Conservation (phyloP, 2,113 vertebrate genomes). For the Nesoenas mayeri region DNA sequence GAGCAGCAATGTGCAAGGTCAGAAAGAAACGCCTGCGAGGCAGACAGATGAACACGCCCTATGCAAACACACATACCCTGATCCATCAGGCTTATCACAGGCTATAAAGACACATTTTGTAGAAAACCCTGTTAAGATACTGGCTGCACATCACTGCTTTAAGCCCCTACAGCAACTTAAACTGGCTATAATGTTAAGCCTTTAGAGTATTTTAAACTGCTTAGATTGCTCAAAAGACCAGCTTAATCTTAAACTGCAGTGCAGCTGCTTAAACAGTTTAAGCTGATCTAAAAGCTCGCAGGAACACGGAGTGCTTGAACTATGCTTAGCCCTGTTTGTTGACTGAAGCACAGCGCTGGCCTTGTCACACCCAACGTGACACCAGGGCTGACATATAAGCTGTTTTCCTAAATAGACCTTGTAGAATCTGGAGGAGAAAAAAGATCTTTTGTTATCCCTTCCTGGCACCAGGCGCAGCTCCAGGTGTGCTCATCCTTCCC, state of each 20-base stretch:
- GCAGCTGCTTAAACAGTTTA: slow-evolving; percentile 65
- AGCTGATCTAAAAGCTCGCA: slow-evolving; percentile 53
- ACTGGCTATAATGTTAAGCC: slow-evolving; percentile 63
- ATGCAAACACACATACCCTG: not conserved
- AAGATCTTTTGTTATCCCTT: not conserved
- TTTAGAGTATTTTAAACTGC: slow-evolving; percentile 62
- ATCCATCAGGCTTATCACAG: not conserved
- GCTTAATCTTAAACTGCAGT: slow-evolving; percentile 59
- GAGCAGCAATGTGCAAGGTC: not conserved
- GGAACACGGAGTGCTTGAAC: slow-evolving; percentile 18
- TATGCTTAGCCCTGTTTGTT: not conserved
- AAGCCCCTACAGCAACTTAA: slow-evolving; percentile 54
- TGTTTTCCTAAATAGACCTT: not conserved
- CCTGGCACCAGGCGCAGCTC: not conserved
- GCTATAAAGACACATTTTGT: slow-evolving; percentile 17
- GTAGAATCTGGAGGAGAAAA: not conserved
- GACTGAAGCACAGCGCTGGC: not conserved
- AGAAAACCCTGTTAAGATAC: slow-evolving; percentile 20
- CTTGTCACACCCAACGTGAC: not conserved
- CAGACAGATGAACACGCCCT: not conserved
- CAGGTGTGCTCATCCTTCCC: not conserved
- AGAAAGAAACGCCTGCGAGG: not conserved
- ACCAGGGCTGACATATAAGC: not conserved
- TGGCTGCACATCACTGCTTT: slow-evolving; percentile 36
- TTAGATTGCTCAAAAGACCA: slow-evolving; percentile 55